These are phyloP conservation scores for Campopleginae sp. DNA, from an alignment of 2,888 invertebrate genomes.

Conservation along the genomic window DNA sequence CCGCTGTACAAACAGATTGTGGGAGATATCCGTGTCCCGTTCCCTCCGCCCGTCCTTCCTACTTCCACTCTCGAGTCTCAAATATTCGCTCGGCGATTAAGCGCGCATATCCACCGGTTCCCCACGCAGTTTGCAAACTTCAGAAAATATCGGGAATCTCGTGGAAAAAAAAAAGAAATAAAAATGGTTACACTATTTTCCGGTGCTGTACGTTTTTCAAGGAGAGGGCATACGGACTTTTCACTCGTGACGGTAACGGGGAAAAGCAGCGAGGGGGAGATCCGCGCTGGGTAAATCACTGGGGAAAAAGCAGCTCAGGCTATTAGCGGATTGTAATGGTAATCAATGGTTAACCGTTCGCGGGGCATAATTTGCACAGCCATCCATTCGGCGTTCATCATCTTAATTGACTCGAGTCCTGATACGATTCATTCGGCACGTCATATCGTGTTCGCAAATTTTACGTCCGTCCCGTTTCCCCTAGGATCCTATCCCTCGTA, in stretches of 20 bases:
- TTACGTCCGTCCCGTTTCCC: background rate
- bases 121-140: slow-evolving; percentile 9
- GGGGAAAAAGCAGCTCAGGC: slow-evolving; percentile 62
- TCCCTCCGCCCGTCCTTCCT: slow-evolving; percentile 16
- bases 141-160: slow-evolving; percentile 62
- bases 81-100: slow-evolving; percentile 75
- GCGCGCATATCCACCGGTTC: slow-evolving; percentile 47
- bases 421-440: slow-evolving; percentile 71
- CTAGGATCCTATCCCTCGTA: background rate
- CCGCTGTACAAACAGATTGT: slow-evolving; percentile 75
- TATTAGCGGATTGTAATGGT: slow-evolving; percentile 82
- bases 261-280: slow-evolving; percentile 3
- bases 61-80: slow-evolving; percentile 52
- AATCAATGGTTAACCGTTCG: slow-evolving; percentile 80
- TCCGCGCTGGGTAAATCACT: background rate
- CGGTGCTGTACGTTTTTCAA: slow-evolving; percentile 11
- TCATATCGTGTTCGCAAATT: slow-evolving; percentile 42
- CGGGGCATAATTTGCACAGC: slow-evolving; percentile 76
- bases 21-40: slow-evolving; percentile 32
- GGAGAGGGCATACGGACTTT: background rate
- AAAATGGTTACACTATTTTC: slow-evolving; percentile 70
- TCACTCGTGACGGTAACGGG: slow-evolving; percentile 41
- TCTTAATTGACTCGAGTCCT: slow-evolving; percentile 79
- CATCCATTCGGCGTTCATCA: slow-evolving; percentile 78
- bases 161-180: slow-evolving; percentile 29